Percentiles rank a stretch among this genome's conserved stretches.
Conservation (phyloP, 2,797 vertebrate species). For the Chaunax sp. region DNA sequence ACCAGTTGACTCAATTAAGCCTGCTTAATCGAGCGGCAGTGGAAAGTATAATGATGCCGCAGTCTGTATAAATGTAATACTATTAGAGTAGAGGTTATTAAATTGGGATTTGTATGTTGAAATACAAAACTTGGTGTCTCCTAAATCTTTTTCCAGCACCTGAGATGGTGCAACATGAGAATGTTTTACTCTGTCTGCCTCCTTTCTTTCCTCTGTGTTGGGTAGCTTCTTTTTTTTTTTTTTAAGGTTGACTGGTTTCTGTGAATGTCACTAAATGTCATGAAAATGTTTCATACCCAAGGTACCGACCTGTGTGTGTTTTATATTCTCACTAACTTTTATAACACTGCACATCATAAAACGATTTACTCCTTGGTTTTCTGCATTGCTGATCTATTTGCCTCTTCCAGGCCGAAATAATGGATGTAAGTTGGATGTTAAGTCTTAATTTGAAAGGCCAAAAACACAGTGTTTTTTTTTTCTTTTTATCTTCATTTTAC, state of each 20-base stretch:
- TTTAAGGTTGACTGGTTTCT: background rate
- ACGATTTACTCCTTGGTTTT: background rate
- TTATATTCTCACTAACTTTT: background rate
- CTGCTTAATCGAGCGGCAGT: background rate
- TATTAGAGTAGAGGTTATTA: conserved; percentile 8
- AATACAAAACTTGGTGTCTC: conserved; percentile 7
- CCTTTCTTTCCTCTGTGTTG: background rate
- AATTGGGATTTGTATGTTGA: conserved; percentile 14
- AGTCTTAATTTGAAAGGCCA: background rate
- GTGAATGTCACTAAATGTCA: conserved; percentile 6
- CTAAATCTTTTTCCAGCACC: background rate
- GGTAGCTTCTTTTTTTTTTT: too few species aligned
- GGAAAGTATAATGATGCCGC: background rate
- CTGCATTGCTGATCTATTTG: background rate
- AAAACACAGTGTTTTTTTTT: background rate
- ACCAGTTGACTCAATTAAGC: conserved; percentile 7
- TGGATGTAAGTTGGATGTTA: background rate
- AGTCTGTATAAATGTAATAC: conserved; percentile 3
- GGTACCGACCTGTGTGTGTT: background rate
- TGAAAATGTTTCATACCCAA: background rate
- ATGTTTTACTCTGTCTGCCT: background rate
- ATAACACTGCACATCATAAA: conserved; percentile 13
- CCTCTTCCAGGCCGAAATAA: background rate
- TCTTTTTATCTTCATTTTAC: conserved; percentile 2
- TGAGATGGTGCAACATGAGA: background rate